Percentiles rank a stretch among this genome's conserved stretches.
These are phyloP conservation scores for Orchesella flavescens DNA, from an alignment of 2,888 invertebrate species.

Conservation along the genomic window DNA sequence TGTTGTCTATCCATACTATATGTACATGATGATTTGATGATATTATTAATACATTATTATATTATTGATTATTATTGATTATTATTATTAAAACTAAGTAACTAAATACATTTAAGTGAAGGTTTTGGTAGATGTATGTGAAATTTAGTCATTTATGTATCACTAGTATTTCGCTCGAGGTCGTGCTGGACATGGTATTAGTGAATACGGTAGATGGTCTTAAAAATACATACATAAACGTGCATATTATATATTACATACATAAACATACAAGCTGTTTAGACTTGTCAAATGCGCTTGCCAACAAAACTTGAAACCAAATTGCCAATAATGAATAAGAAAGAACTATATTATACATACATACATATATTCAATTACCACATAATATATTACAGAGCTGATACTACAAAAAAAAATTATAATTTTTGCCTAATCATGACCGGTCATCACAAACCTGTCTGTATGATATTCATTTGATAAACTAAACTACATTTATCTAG, in stretches of 20 bases:
- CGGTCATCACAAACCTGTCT: too few relatives aligned
- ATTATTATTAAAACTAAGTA: too few relatives aligned
- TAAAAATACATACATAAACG: neutral
- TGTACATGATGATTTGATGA: too few relatives aligned
- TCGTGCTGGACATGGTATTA: slow-evolving; percentile 66
- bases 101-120: neutral
- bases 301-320: slow-evolving; percentile 64
- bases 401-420: slow-evolving; percentile 36
- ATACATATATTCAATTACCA: slow-evolving; percentile 1
- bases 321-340: slow-evolving; percentile 61
- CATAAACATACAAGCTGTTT: slow-evolving; percentile 50
- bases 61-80: too few relatives aligned
- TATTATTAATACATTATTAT: too few relatives aligned
- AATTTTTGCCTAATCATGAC: slow-evolving; percentile 46
- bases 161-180: slow-evolving; percentile 28
- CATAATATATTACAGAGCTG: slow-evolving; percentile 53
- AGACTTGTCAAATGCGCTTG: slow-evolving; percentile 65
- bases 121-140: neutral
- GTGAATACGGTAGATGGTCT: slow-evolving; percentile 22
- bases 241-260: slow-evolving; percentile 1
- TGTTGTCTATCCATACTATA: too few relatives aligned
- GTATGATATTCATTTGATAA: too few relatives aligned
- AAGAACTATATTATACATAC: neutral
- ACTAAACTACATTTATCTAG: too few relatives aligned
- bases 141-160: too few relatives aligned